Base-by-base conservation (phyloP, 23 tunicate species). In the Diplosoma virens region DNA sequence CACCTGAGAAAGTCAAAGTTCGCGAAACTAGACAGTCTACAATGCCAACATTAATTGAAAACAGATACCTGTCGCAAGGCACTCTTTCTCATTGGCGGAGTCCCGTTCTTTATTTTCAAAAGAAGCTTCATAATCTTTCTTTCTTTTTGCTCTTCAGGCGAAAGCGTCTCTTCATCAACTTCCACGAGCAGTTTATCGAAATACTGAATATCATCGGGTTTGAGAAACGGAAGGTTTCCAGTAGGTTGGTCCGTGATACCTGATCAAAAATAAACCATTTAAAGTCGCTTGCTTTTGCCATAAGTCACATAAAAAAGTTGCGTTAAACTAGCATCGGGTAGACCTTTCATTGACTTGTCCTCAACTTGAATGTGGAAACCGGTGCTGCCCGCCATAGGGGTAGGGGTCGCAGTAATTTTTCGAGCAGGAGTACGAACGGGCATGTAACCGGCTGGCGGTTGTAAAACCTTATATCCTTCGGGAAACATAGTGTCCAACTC, bases 121-220 rank as follows among this genome's bases (percentile, higher is more conserved):
- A 95, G 74, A 21, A 95, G 83, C 60, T 95, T 95, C 99, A 95
- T 95, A 21, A 95, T 95, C 46, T 85, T 84, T 30, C 99, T 31
- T 63, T 95, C 99, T 79, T 95, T 95, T 37, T 79, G 91, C 33
- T 95, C 99, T 52, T 95, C 99, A 0, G 95, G 84, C 16, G 90
- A 91, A 32, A 95, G 69, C 21, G 90, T 81, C 17, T 89, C 89
- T 60, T 95, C 99, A 58, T 95, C 99, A 3, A 95, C 99, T 1
- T 95, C 99, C 69, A 86, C 87, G 16, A 95, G 96, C 14, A 95
- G 82, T 41, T 95, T 95, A 81, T 95, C 99, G 41, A 95, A 95
- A 56, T 95, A 95, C 78, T 95, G 99, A 32, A 95, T 95, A 66
- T 95, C 99, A 58, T 95, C 99, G n/a, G 99, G 99, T 53, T 95